Evolutionary conservation across 2,888 invertebrate genomes (phyloP).

Genomic region (Proisotoma minuta): DNA sequence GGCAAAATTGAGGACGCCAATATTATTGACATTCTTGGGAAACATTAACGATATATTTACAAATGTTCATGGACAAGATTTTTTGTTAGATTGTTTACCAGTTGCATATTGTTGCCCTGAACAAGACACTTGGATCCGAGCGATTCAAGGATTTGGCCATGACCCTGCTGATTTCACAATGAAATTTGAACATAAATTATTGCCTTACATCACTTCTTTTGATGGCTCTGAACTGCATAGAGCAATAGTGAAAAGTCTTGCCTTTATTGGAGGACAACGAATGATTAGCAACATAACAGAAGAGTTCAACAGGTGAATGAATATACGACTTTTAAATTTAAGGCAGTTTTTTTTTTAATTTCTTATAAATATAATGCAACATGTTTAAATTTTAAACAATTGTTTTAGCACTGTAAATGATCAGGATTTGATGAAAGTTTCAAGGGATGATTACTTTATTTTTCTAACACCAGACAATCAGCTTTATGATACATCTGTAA

Average conservation of each 20-base stretch:
- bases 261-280: conserved; percentile 16
- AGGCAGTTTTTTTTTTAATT: background rate
- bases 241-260: conserved; percentile 26
- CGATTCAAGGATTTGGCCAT: conserved; percentile 59
- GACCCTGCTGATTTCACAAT: conserved; percentile 61
- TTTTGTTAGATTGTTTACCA: conserved; percentile 28
- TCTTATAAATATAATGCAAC: background rate
- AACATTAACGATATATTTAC: too few relatives aligned
- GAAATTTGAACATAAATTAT: conserved; percentile 22
- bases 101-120: conserved; percentile 53
- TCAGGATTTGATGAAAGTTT: conserved; percentile 62
- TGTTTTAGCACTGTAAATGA: conserved; percentile 57
- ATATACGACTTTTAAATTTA: too few relatives aligned
- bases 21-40: too few relatives aligned
- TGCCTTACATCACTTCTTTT: conserved; percentile 59
- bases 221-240: conserved; percentile 22
- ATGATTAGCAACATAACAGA: conserved; percentile 24
- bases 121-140: conserved; percentile 65
- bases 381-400: background rate
- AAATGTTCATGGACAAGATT: too few relatives aligned
- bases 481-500: conserved; percentile 79
- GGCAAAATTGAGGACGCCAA: too few relatives aligned
- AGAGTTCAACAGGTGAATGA: conserved; percentile 20
- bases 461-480: conserved; percentile 82
- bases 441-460: conserved; percentile 73